These are phyloP conservation scores for Gisinianus flammeolus DNA, from an alignment of 2,888 invertebrate genomes.

Conservation along the genomic window DNA sequence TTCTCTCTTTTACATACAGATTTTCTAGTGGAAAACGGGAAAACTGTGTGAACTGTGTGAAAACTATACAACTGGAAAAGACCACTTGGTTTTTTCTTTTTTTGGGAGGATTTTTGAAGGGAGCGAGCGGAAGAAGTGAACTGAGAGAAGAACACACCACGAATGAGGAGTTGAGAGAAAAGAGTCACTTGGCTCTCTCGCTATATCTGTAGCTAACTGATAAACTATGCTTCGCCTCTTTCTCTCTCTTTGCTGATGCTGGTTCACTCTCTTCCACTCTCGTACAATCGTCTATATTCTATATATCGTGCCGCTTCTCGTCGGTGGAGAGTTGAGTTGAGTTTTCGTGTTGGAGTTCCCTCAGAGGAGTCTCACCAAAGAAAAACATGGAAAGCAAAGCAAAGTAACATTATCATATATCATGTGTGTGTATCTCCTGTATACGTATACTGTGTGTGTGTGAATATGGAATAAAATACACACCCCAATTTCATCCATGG, in stretches of 20 bases:
- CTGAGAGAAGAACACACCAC: conserved; percentile 48
- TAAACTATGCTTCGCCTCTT: conserved; percentile 10
- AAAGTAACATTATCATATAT: conserved; percentile 1
- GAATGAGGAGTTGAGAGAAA: conserved; percentile 45
- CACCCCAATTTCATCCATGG: too few relatives aligned
- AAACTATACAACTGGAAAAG: too few relatives aligned
- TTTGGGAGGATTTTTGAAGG: conserved; percentile 9
- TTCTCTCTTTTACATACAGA: too few relatives aligned
- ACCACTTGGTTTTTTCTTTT: too few relatives aligned
- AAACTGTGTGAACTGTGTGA: too few relatives aligned
- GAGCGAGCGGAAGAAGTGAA: conserved; percentile 42
- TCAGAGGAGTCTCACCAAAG: not conserved
- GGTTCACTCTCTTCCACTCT: not conserved
- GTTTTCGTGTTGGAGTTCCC: too few relatives aligned
- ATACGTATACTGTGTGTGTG: not conserved
- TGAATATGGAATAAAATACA: too few relatives aligned
- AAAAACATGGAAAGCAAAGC: not conserved
- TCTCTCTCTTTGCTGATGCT: not conserved
- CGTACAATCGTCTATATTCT: too few relatives aligned
- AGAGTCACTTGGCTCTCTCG: conserved; percentile 30
- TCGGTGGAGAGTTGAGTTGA: too few relatives aligned
- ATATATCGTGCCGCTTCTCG: too few relatives aligned
- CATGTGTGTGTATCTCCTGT: too few relatives aligned
- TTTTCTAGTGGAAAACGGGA: too few relatives aligned
- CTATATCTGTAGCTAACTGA: not conserved